Evolutionary conservation across 2,888 invertebrate species (phyloP), one percentile per base, ranked within the genome.

Genomic region (Cactoblastis cactorum): DNA sequence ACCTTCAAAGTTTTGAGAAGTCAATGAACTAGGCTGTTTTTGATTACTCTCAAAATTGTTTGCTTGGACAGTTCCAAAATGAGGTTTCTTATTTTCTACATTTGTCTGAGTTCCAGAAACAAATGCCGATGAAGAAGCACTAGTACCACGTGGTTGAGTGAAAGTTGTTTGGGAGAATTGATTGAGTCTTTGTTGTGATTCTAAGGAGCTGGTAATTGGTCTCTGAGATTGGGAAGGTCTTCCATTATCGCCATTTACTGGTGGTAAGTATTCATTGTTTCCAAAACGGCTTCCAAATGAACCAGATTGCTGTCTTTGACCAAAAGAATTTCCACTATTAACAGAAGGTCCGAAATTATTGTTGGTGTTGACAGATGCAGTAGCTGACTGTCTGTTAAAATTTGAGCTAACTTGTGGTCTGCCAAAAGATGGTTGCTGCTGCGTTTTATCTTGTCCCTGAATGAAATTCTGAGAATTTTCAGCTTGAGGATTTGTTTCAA

Each of bases 211-310:
- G 8, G 49, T n/a, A n/a, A n/a, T 50, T 28, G 55, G 49, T 11
- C 32, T 50, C 14, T 58, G 57, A 12, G 55, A 28, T 17, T 24
- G 47, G n/a, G 8, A 43, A 24, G 43, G 53, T 24, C 47, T 55
- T 24, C 49, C 46, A 45, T 56, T 64, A 15, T 57, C 56, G 15
- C 56, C 55, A 33, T 51, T 59, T n/a, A 57, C 45, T 15, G 76
- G 76, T 24, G 75, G 71, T 34, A 71, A 61, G 41, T 74, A 73
- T 43, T 75, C 71, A 52, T 69, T 73, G 4, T 59, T 68, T 38
- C 57, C 69, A 55, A 65, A 58, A 35, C 50, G 28, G 53, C 53
- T 57, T 47, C 49, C 56, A 3, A 58, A 45, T 4, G 53, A 45
- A 51, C 48, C 52, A 39, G 51, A 48, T 49, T 57, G 56, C n/a